These are phyloP conservation scores for Mesoligia furuncula DNA, from an alignment of 2,888 invertebrate species.

Conservation along the genomic window DNA sequence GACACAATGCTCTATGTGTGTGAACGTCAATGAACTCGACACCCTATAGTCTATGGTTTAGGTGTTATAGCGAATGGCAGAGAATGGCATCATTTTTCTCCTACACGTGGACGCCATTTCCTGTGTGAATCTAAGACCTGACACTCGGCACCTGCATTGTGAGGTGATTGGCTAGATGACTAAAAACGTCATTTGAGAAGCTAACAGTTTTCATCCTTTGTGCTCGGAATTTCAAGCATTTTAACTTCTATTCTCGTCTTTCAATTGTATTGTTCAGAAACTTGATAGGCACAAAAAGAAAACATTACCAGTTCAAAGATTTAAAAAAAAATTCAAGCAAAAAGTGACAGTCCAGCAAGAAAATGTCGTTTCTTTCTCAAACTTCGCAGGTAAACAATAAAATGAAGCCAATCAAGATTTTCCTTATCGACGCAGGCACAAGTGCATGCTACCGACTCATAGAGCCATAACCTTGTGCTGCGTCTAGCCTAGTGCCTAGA, in stretches of 20 bases:
- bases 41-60: constrained; percentile 26
- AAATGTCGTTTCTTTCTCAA: not conserved
- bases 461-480: constrained; percentile 52
- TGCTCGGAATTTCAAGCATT: constrained; percentile 14
- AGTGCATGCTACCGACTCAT: constrained; percentile 35
- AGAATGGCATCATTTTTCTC: constrained; percentile 39
- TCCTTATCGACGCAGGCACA: constrained; percentile 27
- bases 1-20: constrained; percentile 31
- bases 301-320: not conserved
- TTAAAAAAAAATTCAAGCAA: not conserved
- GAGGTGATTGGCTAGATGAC: constrained; percentile 32
- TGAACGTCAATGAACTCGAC: constrained; percentile 48
- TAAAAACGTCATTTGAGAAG: constrained; percentile 7
- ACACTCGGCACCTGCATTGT: constrained; percentile 43
- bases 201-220: constrained; percentile 20
- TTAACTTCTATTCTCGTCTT: constrained; percentile 5
- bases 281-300: not conserved
- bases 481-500: constrained; percentile 66
- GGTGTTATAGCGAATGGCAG: constrained; percentile 38
- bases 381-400: constrained; percentile 17
- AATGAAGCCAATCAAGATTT: constrained; percentile 14
- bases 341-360: not conserved
- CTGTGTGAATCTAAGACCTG: constrained; percentile 50
- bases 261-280: not conserved
- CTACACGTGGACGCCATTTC: constrained; percentile 55